Conservation (phyloP, 2,888 invertebrate species). For the Flexamia atlantica region DNA sequence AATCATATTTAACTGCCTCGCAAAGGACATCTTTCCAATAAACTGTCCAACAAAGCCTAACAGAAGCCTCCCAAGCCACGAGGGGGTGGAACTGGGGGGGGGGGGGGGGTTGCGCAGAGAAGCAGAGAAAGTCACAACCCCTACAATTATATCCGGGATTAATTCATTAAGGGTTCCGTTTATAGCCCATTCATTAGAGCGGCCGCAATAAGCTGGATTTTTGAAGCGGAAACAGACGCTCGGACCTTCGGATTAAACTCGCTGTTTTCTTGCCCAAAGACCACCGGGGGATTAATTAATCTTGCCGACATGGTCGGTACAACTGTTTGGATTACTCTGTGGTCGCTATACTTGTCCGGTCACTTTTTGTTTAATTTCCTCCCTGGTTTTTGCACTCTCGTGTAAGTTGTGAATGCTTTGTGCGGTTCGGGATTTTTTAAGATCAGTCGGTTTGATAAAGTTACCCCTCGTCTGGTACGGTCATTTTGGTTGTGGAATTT, state of each 20-base stretch:
- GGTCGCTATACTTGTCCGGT: conserved; percentile 28
- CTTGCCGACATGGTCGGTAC: conserved; percentile 16
- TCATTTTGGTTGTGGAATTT: no score
- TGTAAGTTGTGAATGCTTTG: not conserved
- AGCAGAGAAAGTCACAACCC: conserved; percentile 30
- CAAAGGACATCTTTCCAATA: no score
- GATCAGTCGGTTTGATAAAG: no score
- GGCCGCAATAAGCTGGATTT: conserved; percentile 55
- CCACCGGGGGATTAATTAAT: conserved; percentile 44
- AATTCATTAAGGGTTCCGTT: conserved; percentile 57
- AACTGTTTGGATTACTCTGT: conserved; percentile 29
- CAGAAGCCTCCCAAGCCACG: not conserved
- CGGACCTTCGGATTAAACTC: conserved; percentile 50
- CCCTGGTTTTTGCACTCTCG: not conserved
- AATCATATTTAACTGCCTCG: no score
- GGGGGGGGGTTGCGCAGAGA: not conserved
- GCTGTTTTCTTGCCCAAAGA: conserved; percentile 54
- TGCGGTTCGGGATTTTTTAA: no score
- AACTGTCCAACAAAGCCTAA: not conserved
- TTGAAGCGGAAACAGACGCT: conserved; percentile 40
- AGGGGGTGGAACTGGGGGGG: not conserved
- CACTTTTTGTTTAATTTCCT: conserved; percentile 24
- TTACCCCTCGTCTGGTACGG: no score
- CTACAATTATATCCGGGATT: conserved; percentile 59
- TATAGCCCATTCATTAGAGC: conserved; percentile 50